phyloP scores from a whole-genome alignment of 2,113 vertebrate genomes.

The Nestor notabilis region DNA sequence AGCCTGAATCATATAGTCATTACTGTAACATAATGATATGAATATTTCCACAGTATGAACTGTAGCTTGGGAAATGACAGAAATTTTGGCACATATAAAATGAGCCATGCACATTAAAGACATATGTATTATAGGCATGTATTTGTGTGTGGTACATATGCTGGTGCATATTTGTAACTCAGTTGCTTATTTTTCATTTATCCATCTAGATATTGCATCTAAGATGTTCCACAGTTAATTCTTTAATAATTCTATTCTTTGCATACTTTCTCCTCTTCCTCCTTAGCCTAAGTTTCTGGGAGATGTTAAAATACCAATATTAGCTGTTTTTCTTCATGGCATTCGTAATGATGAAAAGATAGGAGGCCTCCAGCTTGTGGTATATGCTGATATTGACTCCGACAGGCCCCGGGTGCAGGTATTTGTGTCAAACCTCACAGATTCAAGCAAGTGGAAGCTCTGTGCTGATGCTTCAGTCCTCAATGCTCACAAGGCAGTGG shows the following conservation, averaged over 20 bases:
- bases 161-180: background rate
- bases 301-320: constrained; percentile 56
- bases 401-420: constrained; percentile 72
- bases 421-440: constrained; percentile 73
- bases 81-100: background rate
- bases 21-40: background rate
- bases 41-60: background rate
- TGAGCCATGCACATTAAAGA: background rate
- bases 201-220: background rate
- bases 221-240: background rate
- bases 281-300: constrained; percentile 74
- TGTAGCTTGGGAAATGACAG: background rate
- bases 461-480: constrained; percentile 77
- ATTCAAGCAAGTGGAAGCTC: constrained; percentile 77
- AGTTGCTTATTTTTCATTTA: background rate
- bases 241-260: background rate
- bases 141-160: background rate
- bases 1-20: background rate
- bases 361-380: constrained; percentile 75
- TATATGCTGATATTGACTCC: constrained; percentile 62
- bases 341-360: constrained; percentile 61
- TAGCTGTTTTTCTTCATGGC: constrained; percentile 72
- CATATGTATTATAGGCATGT: background rate
- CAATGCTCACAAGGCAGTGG: constrained; percentile 78
- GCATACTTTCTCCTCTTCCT: background rate